Evolutionary conservation across 2,888 invertebrate species (phyloP), one percentile per base, ranked within the genome.

Genomic region (Diabrotica balteata): DNA sequence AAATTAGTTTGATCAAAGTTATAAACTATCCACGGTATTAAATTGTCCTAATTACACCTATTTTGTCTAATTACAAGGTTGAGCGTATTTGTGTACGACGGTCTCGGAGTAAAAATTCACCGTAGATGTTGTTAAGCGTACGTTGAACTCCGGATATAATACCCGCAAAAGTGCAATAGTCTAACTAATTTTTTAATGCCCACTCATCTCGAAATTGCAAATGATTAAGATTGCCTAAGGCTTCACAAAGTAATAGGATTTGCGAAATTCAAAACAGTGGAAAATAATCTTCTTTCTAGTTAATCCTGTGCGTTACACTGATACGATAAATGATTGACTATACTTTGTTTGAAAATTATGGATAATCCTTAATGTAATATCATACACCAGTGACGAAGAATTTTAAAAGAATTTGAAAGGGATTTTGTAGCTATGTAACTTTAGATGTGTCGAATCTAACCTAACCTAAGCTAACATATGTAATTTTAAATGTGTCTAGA

Each of bases 141-240:
- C 72, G 62, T 69, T 65, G 72, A 72, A 67, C 72, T 68, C 57
- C 63, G 32, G 32, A 62, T 44, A 57, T 50, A 42, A 61, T 65
- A 71, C 66, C 69, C 69, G 60, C 49, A 61, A 63, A 68, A 72
- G 63, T 69, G 69, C 68, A 69, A 44, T 53, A 62, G 62, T 67
- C 63, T 58, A 58, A 53, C 55, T 66, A 54, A 67, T 67, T 62
- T 67, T 61, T 66, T 63, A 66, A 61, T 67, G 59, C 67, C 67
- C 58, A 65, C 67, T 66, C 55, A 51, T 59, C 55, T 64, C 58
- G 66, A 63, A 61, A 59, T 54, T 59, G 54, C 59, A 50, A 53
- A 67, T 62, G 46, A 49, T 52, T 57, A 52, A 10, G 45, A 49
- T 66, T 62, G 58, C 53, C 51, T 67, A 66, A 54, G 65, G 65